phyloP scores from a whole-genome alignment of 2,113 vertebrate species.

The Tinamus guttatus region DNA sequence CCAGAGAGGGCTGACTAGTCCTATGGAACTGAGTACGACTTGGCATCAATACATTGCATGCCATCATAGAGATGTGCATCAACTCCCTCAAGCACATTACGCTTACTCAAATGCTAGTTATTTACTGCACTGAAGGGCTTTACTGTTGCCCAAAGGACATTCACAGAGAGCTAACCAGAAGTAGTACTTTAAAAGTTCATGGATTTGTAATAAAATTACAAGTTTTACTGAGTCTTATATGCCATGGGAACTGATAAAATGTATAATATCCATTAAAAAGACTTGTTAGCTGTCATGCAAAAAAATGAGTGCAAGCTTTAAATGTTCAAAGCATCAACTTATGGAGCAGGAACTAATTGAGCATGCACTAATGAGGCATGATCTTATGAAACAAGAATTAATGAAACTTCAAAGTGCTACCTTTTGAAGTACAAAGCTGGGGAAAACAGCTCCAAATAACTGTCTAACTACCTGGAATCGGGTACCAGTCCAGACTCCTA shows the following conservation, averaged over 20 bases:
- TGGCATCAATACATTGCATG: background rate
- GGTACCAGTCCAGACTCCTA: background rate
- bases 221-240: background rate
- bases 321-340: constrained; percentile 33
- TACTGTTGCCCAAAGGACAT: constrained; percentile 21
- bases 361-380: constrained; percentile 31
- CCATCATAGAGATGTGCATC: background rate
- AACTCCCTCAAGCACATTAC: constrained; percentile 36
- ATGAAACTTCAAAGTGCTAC: constrained; percentile 52
- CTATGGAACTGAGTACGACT: background rate
- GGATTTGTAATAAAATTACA: constrained; percentile 41
- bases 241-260: constrained; percentile 11
- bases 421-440: constrained; percentile 52
- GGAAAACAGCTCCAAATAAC: constrained; percentile 13
- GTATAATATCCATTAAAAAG: background rate
- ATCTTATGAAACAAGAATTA: constrained; percentile 58
- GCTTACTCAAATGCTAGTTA: background rate
- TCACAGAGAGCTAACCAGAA: background rate
- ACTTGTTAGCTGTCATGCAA: background rate
- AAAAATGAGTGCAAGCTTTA: background rate
- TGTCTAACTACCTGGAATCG: background rate
- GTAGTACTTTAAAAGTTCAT: constrained; percentile 5
- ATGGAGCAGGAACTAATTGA: constrained; percentile 46
- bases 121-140: constrained; percentile 3
- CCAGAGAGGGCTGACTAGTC: background rate